Percentiles rank a stretch among this genome's conserved stretches.
Evolutionary conservation across 2,888 invertebrate genomes (phyloP).

Genomic region (Hemithea aestivaria): DNA sequence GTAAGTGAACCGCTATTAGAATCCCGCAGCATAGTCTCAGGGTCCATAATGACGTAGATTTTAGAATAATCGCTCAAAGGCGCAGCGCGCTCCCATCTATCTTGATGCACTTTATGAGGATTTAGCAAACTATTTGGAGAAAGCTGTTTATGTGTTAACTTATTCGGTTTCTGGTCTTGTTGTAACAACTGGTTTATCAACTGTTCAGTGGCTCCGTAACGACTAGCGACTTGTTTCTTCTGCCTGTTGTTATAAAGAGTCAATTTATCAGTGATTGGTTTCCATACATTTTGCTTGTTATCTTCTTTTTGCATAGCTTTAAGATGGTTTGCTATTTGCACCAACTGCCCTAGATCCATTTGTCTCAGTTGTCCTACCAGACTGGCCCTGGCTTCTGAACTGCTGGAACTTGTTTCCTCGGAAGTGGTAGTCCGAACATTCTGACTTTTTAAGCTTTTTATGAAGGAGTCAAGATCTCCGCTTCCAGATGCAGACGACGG

Average conservation of each 20-base stretch:
- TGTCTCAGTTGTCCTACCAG: slow-evolving; percentile 20
- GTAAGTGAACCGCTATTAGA: no score
- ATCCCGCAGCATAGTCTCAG: no score
- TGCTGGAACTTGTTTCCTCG: slow-evolving; percentile 3
- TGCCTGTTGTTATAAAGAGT: no score
- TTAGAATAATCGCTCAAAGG: slow-evolving; percentile 43
- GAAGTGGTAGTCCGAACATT: not conserved
- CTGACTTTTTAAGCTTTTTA: slow-evolving; percentile 3
- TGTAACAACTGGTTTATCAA: slow-evolving; percentile 11
- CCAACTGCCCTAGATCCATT: slow-evolving; percentile 28
- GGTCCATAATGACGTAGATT: slow-evolving; percentile 50
- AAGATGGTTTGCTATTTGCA: slow-evolving; percentile 25
- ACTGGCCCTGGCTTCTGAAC: slow-evolving; percentile 6
- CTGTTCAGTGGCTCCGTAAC: not conserved
- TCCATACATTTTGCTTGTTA: slow-evolving; percentile 1
- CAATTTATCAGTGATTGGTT: no score
- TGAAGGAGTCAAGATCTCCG: slow-evolving; percentile 3
- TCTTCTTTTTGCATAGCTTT: slow-evolving; percentile 6
- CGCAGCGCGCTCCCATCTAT: slow-evolving; percentile 7
- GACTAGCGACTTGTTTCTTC: no score
- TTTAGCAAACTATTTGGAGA: slow-evolving; percentile 18
- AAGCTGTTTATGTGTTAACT: slow-evolving; percentile 3
- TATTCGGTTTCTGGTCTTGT: slow-evolving; percentile 3
- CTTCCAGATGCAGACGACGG: not conserved
- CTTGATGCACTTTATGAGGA: slow-evolving; percentile 2